Conservation (phyloP, 2,888 invertebrate genomes). For the Dolichopus griseipennis region DNA sequence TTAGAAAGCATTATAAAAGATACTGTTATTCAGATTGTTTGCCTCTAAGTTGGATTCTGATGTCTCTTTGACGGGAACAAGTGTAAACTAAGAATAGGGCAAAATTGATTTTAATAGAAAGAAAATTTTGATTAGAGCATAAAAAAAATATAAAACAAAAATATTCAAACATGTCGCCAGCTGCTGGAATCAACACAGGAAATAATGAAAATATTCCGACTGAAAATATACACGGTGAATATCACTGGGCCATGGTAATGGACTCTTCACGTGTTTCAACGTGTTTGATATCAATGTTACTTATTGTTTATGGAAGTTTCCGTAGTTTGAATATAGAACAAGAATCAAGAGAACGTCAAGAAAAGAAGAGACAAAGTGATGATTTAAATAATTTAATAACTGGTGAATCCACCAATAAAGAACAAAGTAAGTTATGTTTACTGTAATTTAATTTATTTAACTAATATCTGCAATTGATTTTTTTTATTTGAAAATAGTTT, state of each 20-base stretch:
- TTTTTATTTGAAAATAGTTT: not conserved
- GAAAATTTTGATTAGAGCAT: too few species aligned
- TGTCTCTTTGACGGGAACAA: too few species aligned
- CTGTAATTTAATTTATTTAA: not conserved
- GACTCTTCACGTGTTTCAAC: slow-evolving; percentile 95
- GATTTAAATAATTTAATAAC: slow-evolving; percentile 44
- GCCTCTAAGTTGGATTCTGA: too few species aligned
- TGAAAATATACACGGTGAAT: slow-evolving; percentile 41
- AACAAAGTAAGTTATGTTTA: slow-evolving; percentile 48
- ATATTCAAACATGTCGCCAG: not conserved
- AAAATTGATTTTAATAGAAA: too few species aligned
- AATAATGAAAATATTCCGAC: not conserved
- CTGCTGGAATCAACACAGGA: not conserved
- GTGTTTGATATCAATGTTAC: slow-evolving; percentile 91
- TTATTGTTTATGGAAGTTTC: slow-evolving; percentile 96
- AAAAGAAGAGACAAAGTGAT: slow-evolving; percentile 61
- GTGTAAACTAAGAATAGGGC: too few species aligned
- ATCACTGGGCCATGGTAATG: slow-evolving; percentile 89
- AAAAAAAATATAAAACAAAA: not conserved
- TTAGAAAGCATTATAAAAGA: too few species aligned
- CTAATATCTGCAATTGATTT: too few species aligned
- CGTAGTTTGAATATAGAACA: slow-evolving; percentile 94
- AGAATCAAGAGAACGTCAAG: slow-evolving; percentile 77
- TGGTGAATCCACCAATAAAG: slow-evolving; percentile 42
- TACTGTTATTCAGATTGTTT: too few species aligned